Evolutionary conservation across 2,888 invertebrate genomes (phyloP).

Genomic region (Heliconius sara): DNA sequence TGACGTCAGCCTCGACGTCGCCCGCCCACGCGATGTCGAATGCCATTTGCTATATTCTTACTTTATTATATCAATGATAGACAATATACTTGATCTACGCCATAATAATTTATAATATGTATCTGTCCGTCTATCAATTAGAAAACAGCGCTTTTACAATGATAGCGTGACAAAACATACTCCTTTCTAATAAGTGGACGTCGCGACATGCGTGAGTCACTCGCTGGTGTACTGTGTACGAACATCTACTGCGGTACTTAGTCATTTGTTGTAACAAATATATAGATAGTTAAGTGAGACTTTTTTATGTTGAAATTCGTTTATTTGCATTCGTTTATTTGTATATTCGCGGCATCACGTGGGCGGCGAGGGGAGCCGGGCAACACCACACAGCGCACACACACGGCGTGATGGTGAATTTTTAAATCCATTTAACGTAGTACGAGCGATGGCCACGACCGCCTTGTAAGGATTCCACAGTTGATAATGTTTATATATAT

Average conservation of each 20-base stretch:
- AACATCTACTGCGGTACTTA: background rate
- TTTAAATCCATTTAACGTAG: constrained; percentile 34
- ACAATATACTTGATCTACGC: background rate
- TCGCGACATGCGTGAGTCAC: constrained; percentile 17
- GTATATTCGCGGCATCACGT: background rate
- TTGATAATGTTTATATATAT: too few species aligned
- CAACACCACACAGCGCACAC: too few species aligned
- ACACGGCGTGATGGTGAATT: background rate
- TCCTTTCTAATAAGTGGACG: constrained; percentile 15
- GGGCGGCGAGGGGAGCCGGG: too few species aligned
- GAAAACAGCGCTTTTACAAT: constrained; percentile 20
- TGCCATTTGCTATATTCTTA: background rate
- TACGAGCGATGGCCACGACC: constrained; percentile 6
- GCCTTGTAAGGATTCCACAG: constrained; percentile 28
- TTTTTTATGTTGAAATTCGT: too few species aligned
- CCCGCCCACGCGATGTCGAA: background rate
- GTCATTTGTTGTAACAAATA: background rate
- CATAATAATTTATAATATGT: background rate
- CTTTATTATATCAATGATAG: background rate
- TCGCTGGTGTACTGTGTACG: background rate
- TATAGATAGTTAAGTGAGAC: too few species aligned
- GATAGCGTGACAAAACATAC: constrained; percentile 25
- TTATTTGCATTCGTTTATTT: too few species aligned
- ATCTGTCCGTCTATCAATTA: background rate
- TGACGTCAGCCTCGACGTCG: constrained; percentile 38